Evolutionary conservation across 1,140 invertebrate genomes (phyloP).

Genomic region (Probaryconus sp.): DNA sequence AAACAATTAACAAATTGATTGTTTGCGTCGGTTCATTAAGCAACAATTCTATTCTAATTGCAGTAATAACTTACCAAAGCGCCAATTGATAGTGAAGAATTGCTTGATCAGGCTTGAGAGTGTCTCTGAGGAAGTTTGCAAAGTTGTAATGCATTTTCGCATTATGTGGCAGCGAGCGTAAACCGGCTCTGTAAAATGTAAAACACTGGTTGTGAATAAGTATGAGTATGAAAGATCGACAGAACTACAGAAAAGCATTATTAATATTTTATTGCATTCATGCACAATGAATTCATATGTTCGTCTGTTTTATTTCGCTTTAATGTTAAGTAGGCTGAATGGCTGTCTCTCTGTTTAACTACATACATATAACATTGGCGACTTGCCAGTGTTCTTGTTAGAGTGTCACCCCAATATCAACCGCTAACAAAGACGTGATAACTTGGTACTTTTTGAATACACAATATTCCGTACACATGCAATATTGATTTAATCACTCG

Average conservation of each 20-base stretch:
- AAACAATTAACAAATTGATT: no score
- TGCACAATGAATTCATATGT: slow-evolving; percentile 17
- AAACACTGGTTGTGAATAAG: slow-evolving; percentile 27
- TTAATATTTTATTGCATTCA: slow-evolving; percentile 20
- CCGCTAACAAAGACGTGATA: slow-evolving; percentile 60
- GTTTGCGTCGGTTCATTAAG: no score
- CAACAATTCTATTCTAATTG: no score
- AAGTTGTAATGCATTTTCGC: slow-evolving; percentile 96
- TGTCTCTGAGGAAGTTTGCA: slow-evolving; percentile 90
- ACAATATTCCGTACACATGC: slow-evolving; percentile 57
- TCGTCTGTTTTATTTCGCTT: slow-evolving; percentile 28
- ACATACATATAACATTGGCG: slow-evolving; percentile 55
- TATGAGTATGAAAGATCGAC: background rate
- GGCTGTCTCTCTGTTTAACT: slow-evolving; percentile 41
- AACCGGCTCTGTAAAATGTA: slow-evolving; percentile 84
- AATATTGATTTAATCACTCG: slow-evolving; percentile 55
- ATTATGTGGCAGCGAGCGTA: slow-evolving; percentile 88
- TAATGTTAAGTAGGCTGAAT: slow-evolving; percentile 24
- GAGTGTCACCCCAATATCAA: slow-evolving; percentile 41
- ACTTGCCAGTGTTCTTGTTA: slow-evolving; percentile 63
- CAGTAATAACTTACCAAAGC: slow-evolving; percentile 83
- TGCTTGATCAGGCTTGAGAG: slow-evolving; percentile 83
- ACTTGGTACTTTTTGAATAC: slow-evolving; percentile 56
- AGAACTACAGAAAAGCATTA: background rate
- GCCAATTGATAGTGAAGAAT: slow-evolving; percentile 89